phyloP scores from a whole-genome alignment of 2,888 invertebrate species.

The Podotricha telesiphe region DNA sequence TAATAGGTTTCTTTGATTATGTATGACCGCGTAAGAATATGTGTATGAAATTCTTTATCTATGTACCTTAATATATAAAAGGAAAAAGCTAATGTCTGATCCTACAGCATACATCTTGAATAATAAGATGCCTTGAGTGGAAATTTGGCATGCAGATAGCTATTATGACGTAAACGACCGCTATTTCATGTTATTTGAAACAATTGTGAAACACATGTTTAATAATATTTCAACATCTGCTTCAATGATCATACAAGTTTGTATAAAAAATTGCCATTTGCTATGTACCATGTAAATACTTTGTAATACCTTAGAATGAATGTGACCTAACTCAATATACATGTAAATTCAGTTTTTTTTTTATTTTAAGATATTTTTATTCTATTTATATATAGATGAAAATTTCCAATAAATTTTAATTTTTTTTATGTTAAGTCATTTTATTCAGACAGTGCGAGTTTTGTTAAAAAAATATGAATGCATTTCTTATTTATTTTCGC shows the following conservation, averaged over 20 bases:
- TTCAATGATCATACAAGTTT: neutral
- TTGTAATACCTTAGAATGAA: neutral
- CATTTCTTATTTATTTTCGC: neutral
- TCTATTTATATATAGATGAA: no score
- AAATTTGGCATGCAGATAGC: conserved; percentile 6
- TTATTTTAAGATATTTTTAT: no score
- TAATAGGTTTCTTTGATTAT: conserved; percentile 21
- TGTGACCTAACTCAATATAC: no score
- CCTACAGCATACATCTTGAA: conserved; percentile 4
- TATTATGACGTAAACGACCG: neutral
- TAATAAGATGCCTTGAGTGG: conserved; percentile 6
- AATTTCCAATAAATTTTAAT: no score
- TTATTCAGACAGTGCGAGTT: no score
- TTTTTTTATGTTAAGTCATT: no score
- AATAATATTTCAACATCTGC: conserved; percentile 9
- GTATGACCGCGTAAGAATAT: neutral
- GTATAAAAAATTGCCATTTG: neutral
- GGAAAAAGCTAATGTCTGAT: neutral
- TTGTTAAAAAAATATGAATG: neutral
- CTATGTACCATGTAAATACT: neutral
- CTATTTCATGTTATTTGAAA: neutral
- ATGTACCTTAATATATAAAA: neutral
- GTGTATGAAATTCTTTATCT: neutral
- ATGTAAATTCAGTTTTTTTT: no score
- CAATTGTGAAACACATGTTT: conserved; percentile 4